Evolutionary conservation across 2,888 invertebrate species (phyloP).

Genomic region (Acheta domesticus): DNA sequence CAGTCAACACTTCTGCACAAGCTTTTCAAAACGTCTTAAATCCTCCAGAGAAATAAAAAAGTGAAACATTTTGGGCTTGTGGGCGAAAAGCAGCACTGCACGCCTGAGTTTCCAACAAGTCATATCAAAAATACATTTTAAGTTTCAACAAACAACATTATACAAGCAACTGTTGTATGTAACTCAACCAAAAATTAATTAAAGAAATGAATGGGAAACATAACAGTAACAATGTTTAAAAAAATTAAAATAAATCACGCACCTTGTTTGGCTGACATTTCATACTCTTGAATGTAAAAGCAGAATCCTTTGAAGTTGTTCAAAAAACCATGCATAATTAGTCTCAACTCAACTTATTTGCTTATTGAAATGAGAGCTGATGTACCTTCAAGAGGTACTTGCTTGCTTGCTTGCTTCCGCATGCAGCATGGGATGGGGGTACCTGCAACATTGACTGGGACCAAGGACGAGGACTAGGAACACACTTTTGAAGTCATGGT

Average conservation of each 20-base stretch:
- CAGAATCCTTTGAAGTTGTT: constrained; percentile 26
- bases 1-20: constrained; percentile 30
- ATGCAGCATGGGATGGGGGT: constrained; percentile 37
- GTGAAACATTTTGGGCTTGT: constrained; percentile 20
- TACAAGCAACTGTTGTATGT: constrained; percentile 23
- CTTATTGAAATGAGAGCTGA: constrained; percentile 23
- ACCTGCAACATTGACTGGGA: constrained; percentile 35
- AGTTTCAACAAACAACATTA: constrained; percentile 26
- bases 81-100: constrained; percentile 33
- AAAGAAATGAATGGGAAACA: not conserved
- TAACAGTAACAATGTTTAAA: constrained; percentile 3
- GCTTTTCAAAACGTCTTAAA: constrained; percentile 27
- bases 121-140: constrained; percentile 27
- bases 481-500: constrained; percentile 9
- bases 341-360: constrained; percentile 26
- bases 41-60: constrained; percentile 23
- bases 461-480: constrained; percentile 28
- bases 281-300: constrained; percentile 29
- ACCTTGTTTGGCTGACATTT: constrained; percentile 29
- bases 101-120: constrained; percentile 26
- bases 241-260: constrained; percentile 28
- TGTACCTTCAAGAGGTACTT: constrained; percentile 29
- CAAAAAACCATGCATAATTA: constrained; percentile 32
- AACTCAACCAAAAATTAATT: constrained; percentile 8
- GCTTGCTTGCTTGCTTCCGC: constrained; percentile 27